These are phyloP conservation scores for Xylocopa sonorina DNA, from an alignment of 1,140 invertebrate species.

Conservation along the genomic window DNA sequence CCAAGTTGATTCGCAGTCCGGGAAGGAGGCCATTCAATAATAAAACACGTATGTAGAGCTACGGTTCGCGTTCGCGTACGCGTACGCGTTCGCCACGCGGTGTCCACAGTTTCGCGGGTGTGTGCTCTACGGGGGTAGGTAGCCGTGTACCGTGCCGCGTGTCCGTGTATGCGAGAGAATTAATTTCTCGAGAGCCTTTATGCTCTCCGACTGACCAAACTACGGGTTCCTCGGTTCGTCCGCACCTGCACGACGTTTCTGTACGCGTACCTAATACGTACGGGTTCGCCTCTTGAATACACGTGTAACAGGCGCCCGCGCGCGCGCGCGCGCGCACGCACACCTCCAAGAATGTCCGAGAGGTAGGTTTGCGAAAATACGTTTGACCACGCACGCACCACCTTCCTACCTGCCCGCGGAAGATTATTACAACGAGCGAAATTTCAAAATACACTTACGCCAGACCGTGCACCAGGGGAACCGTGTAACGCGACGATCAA, in stretches of 20 bases:
- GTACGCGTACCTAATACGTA: no score
- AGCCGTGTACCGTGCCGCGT: constrained; percentile 9
- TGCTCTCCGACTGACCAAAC: constrained; percentile 79
- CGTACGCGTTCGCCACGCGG: constrained; percentile 35
- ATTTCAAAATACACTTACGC: constrained; percentile 80
- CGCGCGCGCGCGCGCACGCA: constrained; percentile 55
- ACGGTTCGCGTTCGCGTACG: constrained; percentile 58
- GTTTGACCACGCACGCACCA: constrained; percentile 50
- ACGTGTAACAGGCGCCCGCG: no score
- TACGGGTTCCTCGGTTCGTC: constrained; percentile 59
- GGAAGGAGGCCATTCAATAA: constrained; percentile 81
- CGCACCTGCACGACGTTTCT: constrained; percentile 52
- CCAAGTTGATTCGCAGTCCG: constrained; percentile 79
- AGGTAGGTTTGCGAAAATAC: constrained; percentile 65
- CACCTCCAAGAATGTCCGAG: constrained; percentile 52
- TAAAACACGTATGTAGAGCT: constrained; percentile 80
- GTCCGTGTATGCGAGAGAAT: constrained; percentile 72
- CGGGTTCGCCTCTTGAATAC: no score
- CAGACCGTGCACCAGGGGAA: constrained; percentile 75
- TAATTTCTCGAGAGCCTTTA: constrained; percentile 81
- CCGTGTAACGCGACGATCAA: constrained; percentile 79
- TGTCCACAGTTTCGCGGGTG: constrained; percentile 42
- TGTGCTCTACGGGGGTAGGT: no score
- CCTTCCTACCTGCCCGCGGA: constrained; percentile 63
- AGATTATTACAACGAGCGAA: constrained; percentile 77